phyloP scores from a whole-genome alignment of 2,113 vertebrate species.

The Ellobius talpinus region DNA sequence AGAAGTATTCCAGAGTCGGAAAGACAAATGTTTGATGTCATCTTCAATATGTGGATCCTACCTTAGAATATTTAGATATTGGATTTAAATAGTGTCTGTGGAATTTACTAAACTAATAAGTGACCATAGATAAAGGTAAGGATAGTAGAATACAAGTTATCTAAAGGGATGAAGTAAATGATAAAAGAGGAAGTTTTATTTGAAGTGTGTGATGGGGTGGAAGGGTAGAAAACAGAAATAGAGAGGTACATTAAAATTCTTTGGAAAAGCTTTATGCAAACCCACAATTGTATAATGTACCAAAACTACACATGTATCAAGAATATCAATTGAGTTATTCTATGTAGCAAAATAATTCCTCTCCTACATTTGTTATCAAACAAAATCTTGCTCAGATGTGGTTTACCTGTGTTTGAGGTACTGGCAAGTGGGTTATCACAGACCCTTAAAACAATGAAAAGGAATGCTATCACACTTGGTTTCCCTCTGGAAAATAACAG shows the following conservation, averaged over 20 bases:
- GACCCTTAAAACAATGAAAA: background rate
- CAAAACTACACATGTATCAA: background rate
- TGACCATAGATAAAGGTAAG: background rate
- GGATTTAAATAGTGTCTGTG: background rate
- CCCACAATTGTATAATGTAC: background rate
- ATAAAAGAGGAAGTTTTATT: background rate
- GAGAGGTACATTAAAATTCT: background rate
- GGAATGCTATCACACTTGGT: background rate
- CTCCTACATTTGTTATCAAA: background rate
- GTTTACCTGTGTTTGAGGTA: background rate
- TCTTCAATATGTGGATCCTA: background rate
- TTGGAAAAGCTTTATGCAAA: background rate
- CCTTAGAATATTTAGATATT: background rate
- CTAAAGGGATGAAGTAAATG: background rate
- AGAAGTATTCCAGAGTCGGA: background rate
- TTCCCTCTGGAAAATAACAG: background rate
- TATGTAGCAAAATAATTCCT: background rate
- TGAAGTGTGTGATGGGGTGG: background rate
- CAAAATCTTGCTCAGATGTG: background rate
- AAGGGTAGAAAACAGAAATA: background rate
- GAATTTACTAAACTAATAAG: background rate
- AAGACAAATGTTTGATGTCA: background rate
- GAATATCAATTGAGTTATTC: background rate
- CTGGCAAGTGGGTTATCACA: background rate
- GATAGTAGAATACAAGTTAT: background rate